A percentile compares a stretch with the other conserved stretches of the same genome.
Conservation (phyloP, 2,888 invertebrate genomes). For the Hecatera dysodea region DNA sequence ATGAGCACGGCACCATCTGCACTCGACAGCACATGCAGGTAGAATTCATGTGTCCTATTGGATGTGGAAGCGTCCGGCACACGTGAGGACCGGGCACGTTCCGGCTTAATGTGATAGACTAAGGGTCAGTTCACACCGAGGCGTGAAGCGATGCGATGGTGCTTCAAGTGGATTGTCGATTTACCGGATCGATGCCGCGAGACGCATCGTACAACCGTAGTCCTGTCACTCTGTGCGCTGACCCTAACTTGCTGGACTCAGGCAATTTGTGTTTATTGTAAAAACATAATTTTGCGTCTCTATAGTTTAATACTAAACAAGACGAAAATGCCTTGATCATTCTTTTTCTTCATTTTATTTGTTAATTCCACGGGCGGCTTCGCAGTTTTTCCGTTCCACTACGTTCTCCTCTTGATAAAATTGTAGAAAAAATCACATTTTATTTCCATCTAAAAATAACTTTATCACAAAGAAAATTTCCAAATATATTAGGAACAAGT, state of each 20-base stretch:
- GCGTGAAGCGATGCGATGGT: background rate
- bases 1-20: background rate
- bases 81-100: slow-evolving; percentile 15
- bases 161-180: background rate
- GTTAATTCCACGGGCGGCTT: background rate
- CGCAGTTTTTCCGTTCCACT: background rate
- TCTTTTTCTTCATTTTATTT: background rate
- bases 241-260: background rate
- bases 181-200: too few species aligned
- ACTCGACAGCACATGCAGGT: background rate
- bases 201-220: too few species aligned
- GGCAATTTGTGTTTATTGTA: background rate
- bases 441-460: background rate
- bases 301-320: background rate
- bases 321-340: background rate
- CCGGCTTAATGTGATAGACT: background rate
- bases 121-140: background rate
- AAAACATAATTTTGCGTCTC: background rate
- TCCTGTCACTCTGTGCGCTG: background rate
- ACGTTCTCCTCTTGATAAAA: background rate
- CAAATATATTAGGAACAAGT: too few species aligned
- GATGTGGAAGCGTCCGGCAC: background rate
- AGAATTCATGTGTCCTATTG: background rate
- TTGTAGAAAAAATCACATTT: background rate
- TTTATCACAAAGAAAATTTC: background rate